These are phyloP conservation scores for Clarias laeviceps DNA, from an alignment of 2,797 vertebrate genomes.

Conservation along the genomic window DNA sequence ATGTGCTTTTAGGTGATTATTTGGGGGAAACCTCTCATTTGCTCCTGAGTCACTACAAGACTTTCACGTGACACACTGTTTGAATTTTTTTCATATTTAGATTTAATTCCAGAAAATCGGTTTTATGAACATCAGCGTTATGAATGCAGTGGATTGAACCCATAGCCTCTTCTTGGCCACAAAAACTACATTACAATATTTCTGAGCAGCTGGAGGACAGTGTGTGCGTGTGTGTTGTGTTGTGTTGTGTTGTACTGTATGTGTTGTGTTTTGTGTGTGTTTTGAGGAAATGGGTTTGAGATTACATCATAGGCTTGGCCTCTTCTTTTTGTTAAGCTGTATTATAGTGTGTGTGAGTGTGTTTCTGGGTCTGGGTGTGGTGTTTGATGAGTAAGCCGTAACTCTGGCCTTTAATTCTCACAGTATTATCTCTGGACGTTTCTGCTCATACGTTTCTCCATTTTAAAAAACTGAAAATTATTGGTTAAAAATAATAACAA, in stretches of 20 bases:
- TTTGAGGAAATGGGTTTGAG: constrained; percentile 6
- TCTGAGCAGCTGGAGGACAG: background rate
- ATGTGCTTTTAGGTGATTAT: background rate
- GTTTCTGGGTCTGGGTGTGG: constrained; percentile 5
- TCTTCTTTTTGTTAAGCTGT: background rate
- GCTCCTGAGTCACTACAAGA: background rate
- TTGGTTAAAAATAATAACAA: background rate
- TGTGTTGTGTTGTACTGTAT: too few relatives aligned
- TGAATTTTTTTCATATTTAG: background rate
- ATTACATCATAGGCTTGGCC: constrained; percentile 1
- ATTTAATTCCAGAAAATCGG: background rate
- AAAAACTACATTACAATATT: background rate
- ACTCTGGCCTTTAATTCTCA: background rate
- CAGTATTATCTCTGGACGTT: background rate
- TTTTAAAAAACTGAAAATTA: background rate
- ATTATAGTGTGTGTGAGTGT: background rate
- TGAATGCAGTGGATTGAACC: background rate
- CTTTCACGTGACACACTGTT: background rate
- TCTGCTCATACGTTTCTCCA: background rate
- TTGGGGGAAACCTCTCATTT: background rate
- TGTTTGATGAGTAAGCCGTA: constrained; percentile 12
- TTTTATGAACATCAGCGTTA: background rate
- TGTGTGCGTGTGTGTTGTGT: constrained; percentile 3
- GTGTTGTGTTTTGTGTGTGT: background rate
- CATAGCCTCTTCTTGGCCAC: background rate